These are phyloP conservation scores for Periophthalmus modestus DNA, from an alignment of 2,113 vertebrate genomes.

Conservation along the genomic window DNA sequence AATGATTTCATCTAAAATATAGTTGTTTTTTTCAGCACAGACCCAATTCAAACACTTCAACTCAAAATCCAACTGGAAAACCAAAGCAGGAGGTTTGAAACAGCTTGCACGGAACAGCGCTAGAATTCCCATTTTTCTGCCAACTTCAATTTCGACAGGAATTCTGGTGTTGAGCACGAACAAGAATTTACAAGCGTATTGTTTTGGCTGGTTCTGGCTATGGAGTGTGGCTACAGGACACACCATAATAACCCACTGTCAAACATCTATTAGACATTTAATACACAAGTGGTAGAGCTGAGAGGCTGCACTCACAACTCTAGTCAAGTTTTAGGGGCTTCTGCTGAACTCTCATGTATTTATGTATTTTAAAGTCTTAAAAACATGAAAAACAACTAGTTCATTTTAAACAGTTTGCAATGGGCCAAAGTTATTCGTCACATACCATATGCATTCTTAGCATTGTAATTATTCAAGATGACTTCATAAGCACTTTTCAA, in stretches of 20 bases:
- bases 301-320: too few species aligned
- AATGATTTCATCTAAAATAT: too few species aligned
- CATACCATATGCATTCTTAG: too few species aligned
- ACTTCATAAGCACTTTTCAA: too few species aligned
- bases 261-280: constrained; percentile 25
- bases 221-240: background rate
- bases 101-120: constrained; percentile 27
- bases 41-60: background rate
- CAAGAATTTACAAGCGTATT: constrained; percentile 71
- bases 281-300: background rate
- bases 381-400: too few species aligned
- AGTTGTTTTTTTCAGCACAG: too few species aligned
- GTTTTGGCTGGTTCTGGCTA: constrained; percentile 61
- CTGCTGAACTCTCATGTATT: too few species aligned
- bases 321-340: too few species aligned
- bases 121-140: constrained; percentile 54
- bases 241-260: constrained; percentile 35
- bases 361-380: too few species aligned
- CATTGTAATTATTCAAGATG: too few species aligned
- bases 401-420: too few species aligned
- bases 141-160: constrained; percentile 56
- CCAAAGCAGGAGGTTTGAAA: constrained; percentile 11
- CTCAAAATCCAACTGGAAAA: constrained; percentile 3
- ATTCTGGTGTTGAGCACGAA: constrained; percentile 41
- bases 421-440: too few species aligned